Percentiles rank a stretch among this genome's conserved stretches.
Conservation (phyloP, 2,113 vertebrate genomes). For the Strix aluco region DNA sequence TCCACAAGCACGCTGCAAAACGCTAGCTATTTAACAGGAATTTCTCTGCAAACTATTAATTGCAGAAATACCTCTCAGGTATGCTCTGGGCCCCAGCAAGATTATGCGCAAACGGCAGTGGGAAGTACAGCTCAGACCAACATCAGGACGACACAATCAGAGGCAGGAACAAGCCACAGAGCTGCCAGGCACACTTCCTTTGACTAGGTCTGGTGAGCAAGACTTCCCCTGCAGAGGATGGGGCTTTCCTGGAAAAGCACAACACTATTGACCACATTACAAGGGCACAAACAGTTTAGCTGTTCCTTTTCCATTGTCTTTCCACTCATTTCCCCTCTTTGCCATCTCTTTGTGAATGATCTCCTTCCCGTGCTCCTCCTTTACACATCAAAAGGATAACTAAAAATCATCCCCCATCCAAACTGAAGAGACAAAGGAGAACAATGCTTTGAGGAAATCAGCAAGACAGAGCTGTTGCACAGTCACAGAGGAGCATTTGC, state of each 20-base stretch:
- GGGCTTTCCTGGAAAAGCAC: not conserved
- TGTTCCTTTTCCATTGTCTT: not conserved
- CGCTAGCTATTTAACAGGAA: not conserved
- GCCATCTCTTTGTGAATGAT: not conserved
- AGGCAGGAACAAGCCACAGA: not conserved
- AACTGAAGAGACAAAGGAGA: not conserved
- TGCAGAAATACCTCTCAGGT: not conserved
- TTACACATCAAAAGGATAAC: not conserved
- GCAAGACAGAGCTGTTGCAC: not conserved
- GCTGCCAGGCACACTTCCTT: not conserved
- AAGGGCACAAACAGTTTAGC: not conserved
- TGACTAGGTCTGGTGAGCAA: not conserved
- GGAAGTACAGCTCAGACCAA: not conserved
- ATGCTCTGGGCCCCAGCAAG: not conserved
- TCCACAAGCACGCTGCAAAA: not conserved
- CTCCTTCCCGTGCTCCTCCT: not conserved
- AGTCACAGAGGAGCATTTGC: not conserved
- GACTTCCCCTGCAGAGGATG: not conserved
- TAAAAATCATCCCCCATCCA: not conserved
- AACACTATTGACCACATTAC: accelerated
- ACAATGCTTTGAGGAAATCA: not conserved
- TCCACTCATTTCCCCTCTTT: not conserved
- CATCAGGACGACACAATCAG: not conserved
- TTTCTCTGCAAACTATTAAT: not conserved
- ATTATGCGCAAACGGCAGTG: not conserved